Base-by-base conservation (phyloP, 2,113 vertebrate species). In the Cephalopholis sonnerati region DNA sequence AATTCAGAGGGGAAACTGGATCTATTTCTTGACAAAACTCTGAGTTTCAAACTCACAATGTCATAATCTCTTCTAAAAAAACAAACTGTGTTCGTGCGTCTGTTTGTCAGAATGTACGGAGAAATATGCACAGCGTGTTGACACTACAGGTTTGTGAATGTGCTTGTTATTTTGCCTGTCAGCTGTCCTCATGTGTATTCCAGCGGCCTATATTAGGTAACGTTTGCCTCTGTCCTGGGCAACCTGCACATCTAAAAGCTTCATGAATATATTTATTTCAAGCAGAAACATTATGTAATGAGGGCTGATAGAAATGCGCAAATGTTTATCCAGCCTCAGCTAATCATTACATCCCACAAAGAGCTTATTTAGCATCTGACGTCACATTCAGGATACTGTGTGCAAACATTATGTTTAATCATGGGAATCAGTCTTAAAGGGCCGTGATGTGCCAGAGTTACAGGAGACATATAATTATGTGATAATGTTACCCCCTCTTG, bases 221-320 rank as follows among this genome's bases (percentile, higher is more conserved):
- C 41, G 41, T 44, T 44, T 12, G 41, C 11, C 18, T 24, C 36
- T 62, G 25, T 78, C 46, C 61, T 55, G 27, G n/a, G 22, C 5
- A 20, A 63, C 25, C 59, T 83, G 61, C 76, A 78, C 32, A 71
- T 71, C 55, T 39, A 55, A 85, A 70, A 55, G 64, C 36, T 61
- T 16, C 46, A 65, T 81, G 18, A 62, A 72, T 55, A 64, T 66
- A 55, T 83, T 74, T 36, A 39, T 61, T 85, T 58, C 48, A 16
- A 66, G 71, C 55, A 64, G 62, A 76, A 86, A 59, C 44, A 71
- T 86, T 58, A 82, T 62, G 41, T 70, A 69, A 84, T 53, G 51
- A 44, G 16, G 62, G 36, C 39, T 77, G 22, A 76, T 39, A 59
- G 29, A 80, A 62, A 59, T 50, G 48, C 5, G 39, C 77, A 86